Conservation (phyloP, 2,888 invertebrate species). For the Ferrisia virgata region DNA sequence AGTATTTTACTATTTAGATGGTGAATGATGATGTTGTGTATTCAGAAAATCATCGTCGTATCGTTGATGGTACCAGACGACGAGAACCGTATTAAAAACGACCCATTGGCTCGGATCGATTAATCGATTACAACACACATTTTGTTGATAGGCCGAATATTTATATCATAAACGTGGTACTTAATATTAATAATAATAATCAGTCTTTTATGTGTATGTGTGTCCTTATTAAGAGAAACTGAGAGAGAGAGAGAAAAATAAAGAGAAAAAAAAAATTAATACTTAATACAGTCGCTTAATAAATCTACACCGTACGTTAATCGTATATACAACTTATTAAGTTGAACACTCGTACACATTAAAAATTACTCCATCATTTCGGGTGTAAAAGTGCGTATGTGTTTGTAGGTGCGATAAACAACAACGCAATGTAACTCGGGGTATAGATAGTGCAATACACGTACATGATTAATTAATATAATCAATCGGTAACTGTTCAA, state of each 20-base stretch:
- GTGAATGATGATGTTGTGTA: neutral
- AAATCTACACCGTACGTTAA: neutral
- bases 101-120: neutral
- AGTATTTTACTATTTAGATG: neutral
- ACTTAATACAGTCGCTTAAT: neutral
- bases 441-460: neutral
- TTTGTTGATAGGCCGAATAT: neutral
- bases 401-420: neutral
- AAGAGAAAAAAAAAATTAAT: neutral
- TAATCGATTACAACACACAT: neutral
- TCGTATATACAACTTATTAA: neutral
- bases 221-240: no score
- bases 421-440: neutral
- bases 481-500: neutral
- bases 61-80: no score
- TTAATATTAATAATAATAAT: neutral
- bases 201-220: neutral
- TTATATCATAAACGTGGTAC: neutral
- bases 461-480: neutral
- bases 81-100: neutral
- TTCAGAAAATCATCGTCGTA: neutral
- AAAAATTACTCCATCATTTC: neutral
- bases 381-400: neutral
- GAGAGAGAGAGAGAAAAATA: neutral
- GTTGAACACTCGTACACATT: neutral